phyloP scores from a whole-genome alignment of 2,113 vertebrate genomes.

The Capreolus pygargus region DNA sequence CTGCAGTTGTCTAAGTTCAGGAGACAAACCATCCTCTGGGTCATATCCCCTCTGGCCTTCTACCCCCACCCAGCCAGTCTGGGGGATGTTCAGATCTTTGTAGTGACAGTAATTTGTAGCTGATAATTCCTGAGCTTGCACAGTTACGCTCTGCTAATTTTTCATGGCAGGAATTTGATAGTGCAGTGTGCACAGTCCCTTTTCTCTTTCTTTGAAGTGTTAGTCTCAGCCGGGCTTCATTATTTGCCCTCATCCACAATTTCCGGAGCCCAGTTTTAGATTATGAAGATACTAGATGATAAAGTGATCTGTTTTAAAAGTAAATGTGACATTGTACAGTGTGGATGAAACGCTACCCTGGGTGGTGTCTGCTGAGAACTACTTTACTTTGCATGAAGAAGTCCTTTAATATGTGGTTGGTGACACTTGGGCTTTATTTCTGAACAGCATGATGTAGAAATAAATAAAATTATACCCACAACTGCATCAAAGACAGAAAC shows the following conservation, averaged over 20 bases:
- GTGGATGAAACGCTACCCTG: not conserved
- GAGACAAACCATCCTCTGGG: not conserved
- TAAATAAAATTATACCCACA: conserved; percentile 93
- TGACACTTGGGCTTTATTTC: conserved; percentile 72
- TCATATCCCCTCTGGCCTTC: not conserved
- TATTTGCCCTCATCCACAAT: conserved; percentile 11
- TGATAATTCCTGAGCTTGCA: not conserved
- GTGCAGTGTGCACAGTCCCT: not conserved
- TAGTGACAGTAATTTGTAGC: not conserved
- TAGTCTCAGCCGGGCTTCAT: not conserved
- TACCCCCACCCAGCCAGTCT: not conserved
- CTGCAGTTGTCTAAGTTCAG: not conserved
- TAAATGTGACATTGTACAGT: not conserved
- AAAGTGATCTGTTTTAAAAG: conserved; percentile 23
- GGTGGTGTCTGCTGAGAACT: conserved; percentile 15
- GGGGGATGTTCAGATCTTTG: not conserved
- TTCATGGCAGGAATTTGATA: not conserved
- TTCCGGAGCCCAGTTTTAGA: conserved; percentile 12
- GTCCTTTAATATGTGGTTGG: not conserved
- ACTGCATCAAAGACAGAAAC: conserved; percentile 94
- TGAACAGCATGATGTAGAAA: conserved; percentile 94
- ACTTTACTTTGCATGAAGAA: conserved; percentile 1
- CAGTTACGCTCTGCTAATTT: not conserved
- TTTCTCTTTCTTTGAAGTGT: not conserved
- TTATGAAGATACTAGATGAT: conserved; percentile 41